Percentiles rank a stretch among this genome's conserved stretches.
phyloP scores from a whole-genome alignment of 2,113 vertebrate genomes.

The Theropithecus gelada region DNA sequence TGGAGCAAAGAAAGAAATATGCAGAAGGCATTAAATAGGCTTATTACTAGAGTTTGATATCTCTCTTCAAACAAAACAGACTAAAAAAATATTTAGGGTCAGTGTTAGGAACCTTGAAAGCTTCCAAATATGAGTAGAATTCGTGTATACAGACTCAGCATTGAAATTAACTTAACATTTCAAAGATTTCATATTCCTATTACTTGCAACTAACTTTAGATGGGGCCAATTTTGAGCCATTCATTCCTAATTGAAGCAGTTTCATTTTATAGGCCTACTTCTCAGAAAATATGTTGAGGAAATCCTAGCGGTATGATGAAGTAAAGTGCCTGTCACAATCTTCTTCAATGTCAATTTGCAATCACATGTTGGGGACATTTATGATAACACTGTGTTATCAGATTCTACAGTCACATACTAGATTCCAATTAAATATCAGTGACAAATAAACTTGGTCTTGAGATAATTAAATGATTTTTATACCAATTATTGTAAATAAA shows the following conservation, averaged over 20 bases:
- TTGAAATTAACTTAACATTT: neutral
- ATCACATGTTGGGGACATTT: neutral
- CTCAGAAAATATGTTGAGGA: neutral
- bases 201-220: neutral
- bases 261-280: neutral
- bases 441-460: neutral
- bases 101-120: neutral
- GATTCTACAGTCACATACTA: neutral
- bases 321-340: neutral
- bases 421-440: neutral
- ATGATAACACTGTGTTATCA: neutral
- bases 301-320: neutral
- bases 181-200: neutral
- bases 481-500: neutral
- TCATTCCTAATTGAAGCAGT: neutral
- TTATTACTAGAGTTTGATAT: neutral
- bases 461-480: neutral
- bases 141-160: neutral
- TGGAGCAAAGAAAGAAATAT: neutral
- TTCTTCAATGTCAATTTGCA: neutral
- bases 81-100: neutral
- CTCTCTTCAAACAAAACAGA: neutral
- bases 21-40: neutral
- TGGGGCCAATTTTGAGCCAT: neutral
- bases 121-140: neutral